These are phyloP conservation scores for Cephonodes hylas DNA, from an alignment of 2,888 invertebrate species.

Conservation along the genomic window DNA sequence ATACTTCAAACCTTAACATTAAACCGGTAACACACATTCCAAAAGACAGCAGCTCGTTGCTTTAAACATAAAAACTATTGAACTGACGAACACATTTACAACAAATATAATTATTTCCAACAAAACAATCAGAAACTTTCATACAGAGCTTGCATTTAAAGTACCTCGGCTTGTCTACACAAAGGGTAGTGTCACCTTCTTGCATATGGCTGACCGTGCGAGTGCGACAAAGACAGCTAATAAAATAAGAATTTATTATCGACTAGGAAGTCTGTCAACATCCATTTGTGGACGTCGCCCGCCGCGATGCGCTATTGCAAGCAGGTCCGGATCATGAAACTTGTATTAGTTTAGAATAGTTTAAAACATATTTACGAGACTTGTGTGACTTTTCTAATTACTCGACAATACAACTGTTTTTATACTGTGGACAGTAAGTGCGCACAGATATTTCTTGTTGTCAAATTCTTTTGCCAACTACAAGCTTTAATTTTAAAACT, in stretches of 20 bases:
- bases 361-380: constrained; percentile 17
- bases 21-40: too few species aligned
- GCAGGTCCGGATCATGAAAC: constrained; percentile 33
- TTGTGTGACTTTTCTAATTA: background rate
- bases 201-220: background rate
- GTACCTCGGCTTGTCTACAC: constrained; percentile 16
- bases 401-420: background rate
- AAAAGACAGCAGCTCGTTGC: background rate
- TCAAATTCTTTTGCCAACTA: too few species aligned
- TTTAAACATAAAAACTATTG: constrained; percentile 1
- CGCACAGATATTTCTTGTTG: too few species aligned
- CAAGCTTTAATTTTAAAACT: too few species aligned
- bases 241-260: constrained; percentile 19
- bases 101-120: constrained; percentile 21
- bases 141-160: constrained; percentile 32
- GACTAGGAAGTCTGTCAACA: constrained; percentile 42
- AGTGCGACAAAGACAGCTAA: constrained; percentile 17
- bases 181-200: background rate
- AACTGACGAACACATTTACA: constrained; percentile 3
- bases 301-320: constrained; percentile 27
- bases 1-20: too few species aligned
- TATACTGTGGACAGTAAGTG: too few species aligned
- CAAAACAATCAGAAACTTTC: constrained; percentile 27
- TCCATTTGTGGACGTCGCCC: constrained; percentile 44
- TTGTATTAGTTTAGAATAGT: constrained; percentile 28